These are phyloP conservation scores for Colistium nudipinnis DNA, from an alignment of 2,113 vertebrate species.

Conservation along the genomic window DNA sequence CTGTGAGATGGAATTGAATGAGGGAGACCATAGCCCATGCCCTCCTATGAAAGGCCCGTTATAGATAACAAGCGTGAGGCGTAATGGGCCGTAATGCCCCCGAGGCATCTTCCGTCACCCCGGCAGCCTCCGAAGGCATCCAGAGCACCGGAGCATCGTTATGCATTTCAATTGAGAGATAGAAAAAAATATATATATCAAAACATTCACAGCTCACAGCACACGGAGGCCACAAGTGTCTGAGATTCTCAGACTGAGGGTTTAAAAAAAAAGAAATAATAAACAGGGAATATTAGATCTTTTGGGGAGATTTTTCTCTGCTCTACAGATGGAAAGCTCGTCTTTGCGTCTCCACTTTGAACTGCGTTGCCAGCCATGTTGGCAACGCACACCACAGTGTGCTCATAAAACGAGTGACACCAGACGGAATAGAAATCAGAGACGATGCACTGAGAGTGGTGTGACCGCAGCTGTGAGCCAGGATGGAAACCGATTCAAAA, in stretches of 20 bases:
- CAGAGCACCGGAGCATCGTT: slow-evolving; percentile 37
- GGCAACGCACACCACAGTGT: too few relatives aligned
- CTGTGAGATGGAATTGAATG: slow-evolving; percentile 64
- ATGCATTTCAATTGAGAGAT: slow-evolving; percentile 64
- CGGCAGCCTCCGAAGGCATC: slow-evolving; percentile 31
- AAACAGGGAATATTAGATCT: slow-evolving; percentile 11
- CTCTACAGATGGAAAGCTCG: slow-evolving; percentile 22
- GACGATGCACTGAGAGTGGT: too few relatives aligned
- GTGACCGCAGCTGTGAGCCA: too few relatives aligned
- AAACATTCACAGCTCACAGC: slow-evolving; percentile 57
- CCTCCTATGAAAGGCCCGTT: slow-evolving; percentile 64
- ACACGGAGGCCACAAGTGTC: slow-evolving; percentile 22
- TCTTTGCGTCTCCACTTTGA: too few relatives aligned
- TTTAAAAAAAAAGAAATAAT: too few relatives aligned
- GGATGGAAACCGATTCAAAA: too few relatives aligned
- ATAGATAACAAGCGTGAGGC: slow-evolving; percentile 66
- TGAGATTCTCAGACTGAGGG: slow-evolving; percentile 23
- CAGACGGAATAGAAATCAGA: too few relatives aligned
- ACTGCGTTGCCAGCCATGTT: too few relatives aligned
- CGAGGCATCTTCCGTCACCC: slow-evolving; percentile 55
- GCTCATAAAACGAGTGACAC: too few relatives aligned
- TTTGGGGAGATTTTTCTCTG: not conserved
- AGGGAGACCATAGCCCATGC: slow-evolving; percentile 42
- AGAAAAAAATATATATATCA: too few relatives aligned
- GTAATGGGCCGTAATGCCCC: slow-evolving; percentile 62